Evolutionary conservation across 2,797 vertebrate genomes (phyloP).

Genomic region (Garrulus glandarius): DNA sequence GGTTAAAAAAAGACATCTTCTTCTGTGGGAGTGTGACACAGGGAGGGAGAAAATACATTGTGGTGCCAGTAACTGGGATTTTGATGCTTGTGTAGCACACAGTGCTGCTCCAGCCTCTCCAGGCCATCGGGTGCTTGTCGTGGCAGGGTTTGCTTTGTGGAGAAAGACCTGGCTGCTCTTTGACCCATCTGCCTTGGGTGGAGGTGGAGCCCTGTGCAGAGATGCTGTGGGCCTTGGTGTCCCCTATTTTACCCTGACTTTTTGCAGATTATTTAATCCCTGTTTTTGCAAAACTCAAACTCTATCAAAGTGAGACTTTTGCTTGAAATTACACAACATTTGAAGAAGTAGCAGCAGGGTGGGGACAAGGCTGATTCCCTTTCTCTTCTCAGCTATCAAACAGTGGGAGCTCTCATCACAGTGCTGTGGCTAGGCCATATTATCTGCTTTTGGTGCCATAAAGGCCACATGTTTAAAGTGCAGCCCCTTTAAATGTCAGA

Average conservation of each 20-base stretch:
- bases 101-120: background rate
- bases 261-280: background rate
- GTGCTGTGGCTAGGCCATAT: background rate
- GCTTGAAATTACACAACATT: background rate
- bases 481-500: slow-evolving; percentile 26
- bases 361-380: background rate
- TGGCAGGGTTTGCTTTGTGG: background rate
- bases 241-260: background rate
- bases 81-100: rapidly evolving
- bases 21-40: background rate
- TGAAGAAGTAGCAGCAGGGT: background rate
- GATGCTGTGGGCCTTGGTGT: background rate
- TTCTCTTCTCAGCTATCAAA: background rate
- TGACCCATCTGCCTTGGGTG: background rate
- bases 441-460: background rate
- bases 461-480: background rate
- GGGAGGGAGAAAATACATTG: rapidly evolving
- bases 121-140: rapidly evolving
- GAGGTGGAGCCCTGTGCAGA: background rate
- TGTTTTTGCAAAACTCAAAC: background rate
- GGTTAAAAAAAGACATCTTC: slow-evolving; percentile 14
- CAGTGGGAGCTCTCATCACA: background rate
- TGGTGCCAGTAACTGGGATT: background rate
- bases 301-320: background rate
- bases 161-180: background rate